These are phyloP conservation scores for Dioctria linearis DNA, from an alignment of 2,888 invertebrate genomes.

Conservation along the genomic window DNA sequence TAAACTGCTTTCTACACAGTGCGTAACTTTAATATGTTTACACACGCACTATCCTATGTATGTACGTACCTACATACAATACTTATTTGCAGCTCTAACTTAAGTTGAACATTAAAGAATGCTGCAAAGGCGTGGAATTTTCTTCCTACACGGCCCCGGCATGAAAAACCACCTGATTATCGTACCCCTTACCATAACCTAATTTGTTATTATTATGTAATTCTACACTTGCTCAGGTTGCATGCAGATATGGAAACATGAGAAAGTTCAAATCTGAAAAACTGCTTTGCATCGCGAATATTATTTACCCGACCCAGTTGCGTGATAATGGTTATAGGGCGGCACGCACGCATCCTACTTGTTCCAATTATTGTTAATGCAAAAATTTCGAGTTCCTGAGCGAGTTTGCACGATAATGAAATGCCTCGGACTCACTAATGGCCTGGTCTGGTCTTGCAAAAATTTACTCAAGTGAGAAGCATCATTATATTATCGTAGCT, in stretches of 20 bases:
- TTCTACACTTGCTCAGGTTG: constrained; percentile 16
- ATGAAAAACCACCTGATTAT: constrained; percentile 1
- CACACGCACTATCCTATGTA: constrained; percentile 22
- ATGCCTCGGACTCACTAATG: constrained; percentile 14
- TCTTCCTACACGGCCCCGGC: background rate
- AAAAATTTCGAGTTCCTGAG: constrained; percentile 24
- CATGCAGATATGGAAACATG: constrained; percentile 44
- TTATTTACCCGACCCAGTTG: constrained; percentile 13
- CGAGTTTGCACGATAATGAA: constrained; percentile 26
- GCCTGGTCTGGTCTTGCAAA: background rate
- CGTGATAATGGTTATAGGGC: constrained; percentile 34
- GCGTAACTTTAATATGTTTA: constrained; percentile 37
- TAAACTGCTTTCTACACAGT: constrained; percentile 1
- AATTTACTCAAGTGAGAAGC: no score
- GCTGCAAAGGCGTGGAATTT: background rate
- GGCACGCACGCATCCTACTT: constrained; percentile 31
- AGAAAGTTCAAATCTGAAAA: constrained; percentile 31
- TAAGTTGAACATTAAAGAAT: background rate
- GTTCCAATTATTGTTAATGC: constrained; percentile 44
- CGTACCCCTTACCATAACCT: constrained; percentile 9
- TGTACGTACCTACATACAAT: no score
- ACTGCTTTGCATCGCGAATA: constrained; percentile 9
- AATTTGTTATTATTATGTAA: constrained; percentile 27
- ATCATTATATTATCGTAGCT: background rate
- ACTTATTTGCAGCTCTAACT: no score